Base-by-base conservation (phyloP, 2,888 invertebrate genomes). In the Lissocephala sabroskyi region DNA sequence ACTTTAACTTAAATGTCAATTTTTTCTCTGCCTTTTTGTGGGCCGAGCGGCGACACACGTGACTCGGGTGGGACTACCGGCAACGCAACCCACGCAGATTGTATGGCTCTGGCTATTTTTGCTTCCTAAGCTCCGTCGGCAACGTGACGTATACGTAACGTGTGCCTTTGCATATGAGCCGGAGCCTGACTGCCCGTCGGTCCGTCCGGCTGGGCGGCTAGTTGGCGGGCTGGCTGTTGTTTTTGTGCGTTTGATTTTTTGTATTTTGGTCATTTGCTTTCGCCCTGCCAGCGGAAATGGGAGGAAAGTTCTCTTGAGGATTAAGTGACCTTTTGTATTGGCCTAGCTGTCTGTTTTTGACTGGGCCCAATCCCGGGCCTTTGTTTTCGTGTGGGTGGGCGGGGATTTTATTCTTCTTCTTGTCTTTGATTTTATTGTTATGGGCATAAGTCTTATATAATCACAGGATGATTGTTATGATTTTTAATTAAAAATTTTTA, bases 261-360 rank as follows among this genome's bases (percentile, higher is more conserved):
- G 37, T 28, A 23, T 32, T 42, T 55, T 30, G 11, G 41, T 33
- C 45, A 48, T 45, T 23, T 23, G 35, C 16, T 35, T 35, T 33
- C 16, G 10, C 14, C 6, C 10, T 13, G 14, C 16, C 16, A 14
- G 14, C 16, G 6, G 13, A 5, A 5, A 5, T 23, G 3, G 4
- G 7, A 23, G 23, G 23, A 7, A 23, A 23, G 35, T 54, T 56
- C 57, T 42, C 51, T 47, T 57, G 51, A 51, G 54, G 49, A 49
- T 52, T 54, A 59, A 59, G 58, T 54, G 49, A 57, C 57, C 51
- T 54, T 57, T 54, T 50, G 47, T 55, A 41, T 41, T 37, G 46
- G 49, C 29, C 18, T 49, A 13, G 37, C 41, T 43, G 29, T 46
- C 13, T 35, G 16, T 40, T 17, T 23, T 18, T 40, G 32, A 28